These are phyloP conservation scores for Glyphotaelius pellucidus DNA, from an alignment of 2,888 invertebrate species.

Conservation along the genomic window DNA sequence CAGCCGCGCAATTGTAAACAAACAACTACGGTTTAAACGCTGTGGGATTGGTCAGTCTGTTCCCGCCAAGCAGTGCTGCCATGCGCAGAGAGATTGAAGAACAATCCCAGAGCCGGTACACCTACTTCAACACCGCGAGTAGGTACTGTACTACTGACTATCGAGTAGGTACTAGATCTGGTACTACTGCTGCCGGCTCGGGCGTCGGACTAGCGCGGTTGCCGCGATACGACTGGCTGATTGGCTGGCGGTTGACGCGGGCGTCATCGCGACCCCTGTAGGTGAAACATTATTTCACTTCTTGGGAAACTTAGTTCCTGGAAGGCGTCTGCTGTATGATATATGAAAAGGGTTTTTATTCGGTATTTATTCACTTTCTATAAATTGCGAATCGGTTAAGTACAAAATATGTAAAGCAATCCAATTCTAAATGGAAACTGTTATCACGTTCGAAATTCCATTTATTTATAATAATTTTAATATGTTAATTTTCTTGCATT, in stretches of 20 bases:
- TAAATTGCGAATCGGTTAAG: background rate
- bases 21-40: conserved; percentile 23
- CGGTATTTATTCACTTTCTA: background rate
- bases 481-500: background rate
- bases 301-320: background rate
- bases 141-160: background rate
- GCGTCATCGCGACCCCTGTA: conserved; percentile 42
- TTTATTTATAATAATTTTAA: background rate
- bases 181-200: background rate
- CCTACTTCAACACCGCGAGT: background rate
- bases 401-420: background rate
- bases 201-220: conserved; percentile 42
- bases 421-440: background rate
- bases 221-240: conserved; percentile 36
- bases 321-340: background rate
- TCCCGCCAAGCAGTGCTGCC: conserved; percentile 49
- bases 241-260: background rate
- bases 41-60: conserved; percentile 15
- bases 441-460: background rate
- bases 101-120: conserved; percentile 10
- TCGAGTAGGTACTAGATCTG: background rate
- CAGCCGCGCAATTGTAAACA: background rate
- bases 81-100: conserved; percentile 21
- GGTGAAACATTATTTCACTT: background rate
- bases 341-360: background rate